These are phyloP conservation scores for Stigmatopora nigra DNA, from an alignment of 2,113 vertebrate species.

Conservation along the genomic window DNA sequence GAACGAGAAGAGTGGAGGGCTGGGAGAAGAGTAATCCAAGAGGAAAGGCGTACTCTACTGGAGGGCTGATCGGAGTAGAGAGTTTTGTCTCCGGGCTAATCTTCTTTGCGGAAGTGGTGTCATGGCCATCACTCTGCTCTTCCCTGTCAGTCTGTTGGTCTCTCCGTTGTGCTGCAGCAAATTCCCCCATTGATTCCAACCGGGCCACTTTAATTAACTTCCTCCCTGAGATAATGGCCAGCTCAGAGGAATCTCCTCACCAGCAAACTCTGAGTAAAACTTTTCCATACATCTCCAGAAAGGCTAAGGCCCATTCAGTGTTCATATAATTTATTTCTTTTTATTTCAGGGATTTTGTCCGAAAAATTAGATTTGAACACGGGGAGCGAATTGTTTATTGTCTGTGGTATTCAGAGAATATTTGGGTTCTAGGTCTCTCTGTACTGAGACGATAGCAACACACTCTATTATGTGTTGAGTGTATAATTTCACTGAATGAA, in stretches of 20 bases:
- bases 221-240: slow-evolving; percentile 68
- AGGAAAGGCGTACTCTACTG: slow-evolving; percentile 37
- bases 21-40: slow-evolving; percentile 64
- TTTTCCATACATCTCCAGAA: slow-evolving; percentile 51
- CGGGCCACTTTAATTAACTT: slow-evolving; percentile 78
- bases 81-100: slow-evolving; percentile 72
- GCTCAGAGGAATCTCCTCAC: slow-evolving; percentile 64
- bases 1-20: slow-evolving; percentile 29
- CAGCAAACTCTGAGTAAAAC: slow-evolving; percentile 58
- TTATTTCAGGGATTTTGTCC: slow-evolving; percentile 64
- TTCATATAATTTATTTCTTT: slow-evolving; percentile 57
- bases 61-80: slow-evolving; percentile 47
- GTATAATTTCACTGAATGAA: slow-evolving; percentile 61
- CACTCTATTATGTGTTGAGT: slow-evolving; percentile 59
- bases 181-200: slow-evolving; percentile 72
- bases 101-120: slow-evolving; percentile 70
- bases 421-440: slow-evolving; percentile 62
- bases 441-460: slow-evolving; percentile 63
- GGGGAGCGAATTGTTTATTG: slow-evolving; percentile 74
- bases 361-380: slow-evolving; percentile 69
- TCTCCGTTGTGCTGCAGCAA: slow-evolving; percentile 46
- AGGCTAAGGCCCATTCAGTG: slow-evolving; percentile 43
- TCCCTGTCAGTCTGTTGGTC: slow-evolving; percentile 53
- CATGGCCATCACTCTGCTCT: slow-evolving; percentile 68
- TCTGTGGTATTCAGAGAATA: slow-evolving; percentile 64